phyloP scores from a whole-genome alignment of 2,113 vertebrate genomes.

The Rhodinocichla rosea region DNA sequence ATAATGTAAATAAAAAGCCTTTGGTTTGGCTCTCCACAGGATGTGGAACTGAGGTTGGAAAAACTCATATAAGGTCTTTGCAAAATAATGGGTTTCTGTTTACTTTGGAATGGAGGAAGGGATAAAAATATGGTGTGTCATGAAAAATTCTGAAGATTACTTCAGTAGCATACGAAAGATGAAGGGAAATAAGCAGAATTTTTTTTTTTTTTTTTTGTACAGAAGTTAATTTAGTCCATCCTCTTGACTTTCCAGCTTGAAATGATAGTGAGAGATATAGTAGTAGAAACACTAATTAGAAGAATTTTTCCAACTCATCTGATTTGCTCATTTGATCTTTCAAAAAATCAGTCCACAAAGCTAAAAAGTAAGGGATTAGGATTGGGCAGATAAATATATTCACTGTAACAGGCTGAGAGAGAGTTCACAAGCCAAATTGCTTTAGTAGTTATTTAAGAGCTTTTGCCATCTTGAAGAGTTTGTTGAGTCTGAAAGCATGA shows the following conservation, averaged over 20 bases:
- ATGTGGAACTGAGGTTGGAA: not conserved
- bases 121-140: not conserved
- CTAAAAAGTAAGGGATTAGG: not conserved
- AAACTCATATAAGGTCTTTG: not conserved
- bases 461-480: not conserved
- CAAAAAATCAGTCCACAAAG: not conserved
- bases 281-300: not conserved
- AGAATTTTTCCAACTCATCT: not conserved
- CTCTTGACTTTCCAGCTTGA: not conserved
- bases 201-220: not conserved
- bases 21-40: not conserved
- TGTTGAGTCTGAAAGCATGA: not conserved
- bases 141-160: not conserved
- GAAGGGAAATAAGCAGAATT: not conserved
- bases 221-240: not conserved
- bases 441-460: not conserved
- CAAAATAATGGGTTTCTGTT: not conserved
- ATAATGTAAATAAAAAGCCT: not conserved
- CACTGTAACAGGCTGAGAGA: not conserved
- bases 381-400: not conserved
- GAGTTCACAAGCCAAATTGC: not conserved
- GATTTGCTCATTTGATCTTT: not conserved
- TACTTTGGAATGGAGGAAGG: not conserved
- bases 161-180: not conserved
- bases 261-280: not conserved